Base-by-base conservation (phyloP, 1,140 invertebrate genomes). In the Aphelenchoides besseyi region DNA sequence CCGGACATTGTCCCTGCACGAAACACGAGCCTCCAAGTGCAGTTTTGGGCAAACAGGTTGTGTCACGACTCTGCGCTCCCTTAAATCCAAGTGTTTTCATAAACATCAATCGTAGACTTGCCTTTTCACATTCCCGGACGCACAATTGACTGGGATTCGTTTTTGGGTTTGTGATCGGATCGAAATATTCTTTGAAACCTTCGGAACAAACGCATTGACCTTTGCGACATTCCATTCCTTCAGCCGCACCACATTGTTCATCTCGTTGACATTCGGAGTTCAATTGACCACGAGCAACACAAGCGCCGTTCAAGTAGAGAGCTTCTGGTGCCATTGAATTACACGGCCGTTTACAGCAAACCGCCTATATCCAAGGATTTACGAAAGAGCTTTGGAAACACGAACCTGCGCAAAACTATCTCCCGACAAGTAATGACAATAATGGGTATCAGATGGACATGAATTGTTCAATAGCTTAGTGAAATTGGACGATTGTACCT, bases 311-410 rank as follows among this genome's bases (percentile, higher is more conserved):
- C 33, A 83, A 70, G 63, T 83, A 83, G n/a, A 83, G 72, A 1
- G 82, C 80, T 66, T 84, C 79, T 3, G 82, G 82, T 36, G 82
- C 82, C 72, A 83, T 77, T 26, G 82, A 71, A 70, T 83, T 83
- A 48, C 82, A 83, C 9, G 82, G 82, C 32, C 82, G 70, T 54
- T 84, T 83, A 33, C 82, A 83, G 54, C 82, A 83, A n/a, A 77
- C 72, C 32, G 81, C 82, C 73, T 84, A 61, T 29, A 77, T n/a
- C n/a, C n/a, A n/a, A n/a, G n/a, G n/a, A 52, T 75, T 64, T 74
- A 69, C 48, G 74, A 62, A 2, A n/a, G 16, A 16, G 1, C 41
- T 64, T 30, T n/a, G n/a, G n/a, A n/a, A n/a, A n/a, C n/a, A 29
- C 70, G 16, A 30, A 77, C 79, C 37, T 79, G 78, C 36, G 71